These are phyloP conservation scores for Heteronetta atricapilla DNA, from an alignment of 2,113 vertebrate genomes.

Conservation along the genomic window DNA sequence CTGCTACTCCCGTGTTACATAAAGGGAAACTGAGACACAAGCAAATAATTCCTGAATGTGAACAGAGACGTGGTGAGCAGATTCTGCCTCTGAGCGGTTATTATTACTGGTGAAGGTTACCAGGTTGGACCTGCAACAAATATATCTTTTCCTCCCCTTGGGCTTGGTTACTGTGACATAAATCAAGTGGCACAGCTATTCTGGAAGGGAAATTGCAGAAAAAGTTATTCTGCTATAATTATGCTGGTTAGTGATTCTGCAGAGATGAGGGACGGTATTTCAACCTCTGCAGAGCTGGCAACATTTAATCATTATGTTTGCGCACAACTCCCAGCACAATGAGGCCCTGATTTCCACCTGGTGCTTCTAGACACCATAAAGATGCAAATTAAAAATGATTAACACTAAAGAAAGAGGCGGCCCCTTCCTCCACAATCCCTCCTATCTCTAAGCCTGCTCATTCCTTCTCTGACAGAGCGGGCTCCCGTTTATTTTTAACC, in stretches of 20 bases:
- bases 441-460: background rate
- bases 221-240: background rate
- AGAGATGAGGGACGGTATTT: background rate
- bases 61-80: background rate
- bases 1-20: background rate
- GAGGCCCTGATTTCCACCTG: slow-evolving; percentile 21
- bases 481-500: background rate
- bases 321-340: background rate
- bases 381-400: slow-evolving; percentile 20
- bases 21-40: background rate
- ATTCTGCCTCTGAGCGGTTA: background rate
- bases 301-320: slow-evolving; percentile 34
- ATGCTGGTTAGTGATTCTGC: background rate
- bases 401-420: background rate
- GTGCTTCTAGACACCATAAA: slow-evolving; percentile 8
- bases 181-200: background rate
- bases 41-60: background rate
- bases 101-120: background rate
- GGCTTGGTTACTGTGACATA: background rate
- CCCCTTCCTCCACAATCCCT: background rate
- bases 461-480: background rate
- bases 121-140: background rate
- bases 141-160: background rate
- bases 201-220: background rate
- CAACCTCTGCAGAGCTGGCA: slow-evolving; percentile 26